These are phyloP conservation scores for Astyanax mexicanus DNA, from an alignment of 2,797 vertebrate species.

Conservation along the genomic window DNA sequence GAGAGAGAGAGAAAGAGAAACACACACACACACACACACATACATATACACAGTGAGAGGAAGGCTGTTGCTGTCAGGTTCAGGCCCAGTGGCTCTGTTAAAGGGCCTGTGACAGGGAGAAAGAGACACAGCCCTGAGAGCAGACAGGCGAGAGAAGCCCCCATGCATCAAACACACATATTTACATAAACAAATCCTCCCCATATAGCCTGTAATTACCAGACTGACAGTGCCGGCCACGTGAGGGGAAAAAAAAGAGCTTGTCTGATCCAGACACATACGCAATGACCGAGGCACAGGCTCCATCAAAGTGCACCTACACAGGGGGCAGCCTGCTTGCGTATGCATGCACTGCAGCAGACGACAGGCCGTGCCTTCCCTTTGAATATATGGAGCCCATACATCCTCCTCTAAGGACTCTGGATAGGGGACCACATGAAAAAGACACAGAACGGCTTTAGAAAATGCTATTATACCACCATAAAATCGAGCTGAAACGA, in stretches of 20 bases:
- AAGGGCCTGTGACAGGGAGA: conserved; percentile 58
- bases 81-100: conserved; percentile 59
- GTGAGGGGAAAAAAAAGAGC: conserved; percentile 55
- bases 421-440: conserved; percentile 20
- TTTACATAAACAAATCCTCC: conserved; percentile 75
- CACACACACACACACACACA: conserved; percentile 34
- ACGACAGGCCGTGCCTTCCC: conserved; percentile 40
- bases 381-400: conserved; percentile 47
- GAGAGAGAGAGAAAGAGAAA: too few relatives aligned
- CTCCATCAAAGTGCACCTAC: conserved; percentile 63
- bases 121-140: conserved; percentile 53
- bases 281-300: conserved; percentile 65
- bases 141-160: conserved; percentile 59
- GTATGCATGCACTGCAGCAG: conserved; percentile 44
- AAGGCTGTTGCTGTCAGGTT: conserved; percentile 57
- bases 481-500: conserved; percentile 33
- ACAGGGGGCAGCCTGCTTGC: conserved; percentile 31
- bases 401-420: conserved; percentile 43
- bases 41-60: conserved; percentile 25
- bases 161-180: conserved; percentile 67
- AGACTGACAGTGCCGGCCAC: conserved; percentile 59
- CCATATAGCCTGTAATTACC: conserved; percentile 71
- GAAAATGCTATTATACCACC: conserved; percentile 28
- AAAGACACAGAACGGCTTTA: conserved; percentile 17
- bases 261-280: conserved; percentile 67